Conservation (phyloP, 2,113 vertebrate species). For the Nettapus auritus region DNA sequence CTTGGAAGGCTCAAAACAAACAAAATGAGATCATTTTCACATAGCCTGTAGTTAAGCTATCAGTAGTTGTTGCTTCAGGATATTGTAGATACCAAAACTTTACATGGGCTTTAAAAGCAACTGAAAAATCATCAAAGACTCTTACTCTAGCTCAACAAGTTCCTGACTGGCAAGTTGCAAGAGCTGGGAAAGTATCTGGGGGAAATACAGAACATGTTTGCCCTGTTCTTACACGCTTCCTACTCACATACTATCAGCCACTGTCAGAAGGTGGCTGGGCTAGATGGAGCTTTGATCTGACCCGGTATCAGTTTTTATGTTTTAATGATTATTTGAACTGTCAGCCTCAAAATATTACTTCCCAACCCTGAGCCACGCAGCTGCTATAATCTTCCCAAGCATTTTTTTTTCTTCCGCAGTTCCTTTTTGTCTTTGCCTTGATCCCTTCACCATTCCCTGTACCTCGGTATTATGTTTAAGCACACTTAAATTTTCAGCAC, state of each 20-base stretch:
- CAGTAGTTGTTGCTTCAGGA: not conserved
- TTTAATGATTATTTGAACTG: not conserved
- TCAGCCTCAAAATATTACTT: not conserved
- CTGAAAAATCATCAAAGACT: not conserved
- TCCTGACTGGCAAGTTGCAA: not conserved
- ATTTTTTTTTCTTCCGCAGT: not conserved
- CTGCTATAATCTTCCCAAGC: not conserved
- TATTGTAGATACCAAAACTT: not conserved
- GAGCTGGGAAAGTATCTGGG: not conserved
- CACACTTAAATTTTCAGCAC: not conserved
- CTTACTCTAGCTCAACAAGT: not conserved
- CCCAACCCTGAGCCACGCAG: not conserved
- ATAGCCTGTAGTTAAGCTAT: not conserved
- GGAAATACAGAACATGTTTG: not conserved
- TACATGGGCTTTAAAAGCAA: not conserved
- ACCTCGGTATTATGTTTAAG: not conserved
- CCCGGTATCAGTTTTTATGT: accelerated
- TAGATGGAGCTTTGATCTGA: not conserved
- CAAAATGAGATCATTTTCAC: not conserved
- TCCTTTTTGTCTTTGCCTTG: not conserved
- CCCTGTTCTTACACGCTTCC: not conserved
- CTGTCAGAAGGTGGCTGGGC: not conserved
- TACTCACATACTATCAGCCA: accelerated
- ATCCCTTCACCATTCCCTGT: not conserved
- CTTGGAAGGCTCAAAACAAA: not conserved